A percentile compares a stretch with the other conserved stretches of the same genome.
phyloP scores from a whole-genome alignment of 2,888 invertebrate species.

The Mythimna pallens region DNA sequence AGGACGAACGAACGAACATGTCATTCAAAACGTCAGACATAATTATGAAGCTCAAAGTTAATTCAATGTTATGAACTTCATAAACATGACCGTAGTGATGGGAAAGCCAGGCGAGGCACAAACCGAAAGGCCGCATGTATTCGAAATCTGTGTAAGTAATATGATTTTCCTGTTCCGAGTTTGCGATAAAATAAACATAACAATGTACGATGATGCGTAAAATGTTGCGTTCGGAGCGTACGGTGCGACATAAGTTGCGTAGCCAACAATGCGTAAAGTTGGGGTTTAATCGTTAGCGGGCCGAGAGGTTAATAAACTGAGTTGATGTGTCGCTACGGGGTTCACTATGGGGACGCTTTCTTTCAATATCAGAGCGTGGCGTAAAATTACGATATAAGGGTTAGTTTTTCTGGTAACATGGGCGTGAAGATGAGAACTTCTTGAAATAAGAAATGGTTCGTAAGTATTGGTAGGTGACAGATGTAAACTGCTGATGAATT shows the following conservation, averaged over 20 bases:
- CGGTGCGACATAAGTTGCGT: slow-evolving; percentile 54
- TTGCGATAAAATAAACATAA: slow-evolving; percentile 67
- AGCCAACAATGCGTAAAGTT: slow-evolving; percentile 68
- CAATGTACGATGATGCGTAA: slow-evolving; percentile 65
- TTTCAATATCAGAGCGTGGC: slow-evolving; percentile 39
- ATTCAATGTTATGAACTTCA: not conserved
- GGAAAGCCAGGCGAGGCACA: slow-evolving; percentile 4
- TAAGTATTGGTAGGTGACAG: not conserved
- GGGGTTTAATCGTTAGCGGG: slow-evolving; percentile 60
- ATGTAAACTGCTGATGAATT: not conserved
- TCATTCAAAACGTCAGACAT: slow-evolving; percentile 1
- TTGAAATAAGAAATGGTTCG: no score
- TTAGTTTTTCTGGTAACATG: not conserved
- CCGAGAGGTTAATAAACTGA: slow-evolving; percentile 50
- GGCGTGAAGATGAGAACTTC: not conserved
- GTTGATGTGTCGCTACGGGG: slow-evolving; percentile 32
- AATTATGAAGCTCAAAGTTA: slow-evolving; percentile 11
- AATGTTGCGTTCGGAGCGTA: slow-evolving; percentile 52
- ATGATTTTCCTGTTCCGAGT: slow-evolving; percentile 60
- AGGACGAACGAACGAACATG: not conserved
- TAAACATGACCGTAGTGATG: slow-evolving; percentile 8
- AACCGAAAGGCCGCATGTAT: slow-evolving; percentile 22
- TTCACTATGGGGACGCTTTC: slow-evolving; percentile 8
- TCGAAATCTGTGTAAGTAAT: slow-evolving; percentile 52
- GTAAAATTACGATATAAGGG: slow-evolving; percentile 21